These are phyloP conservation scores for Cheirogaleus medius DNA, from an alignment of 2,113 vertebrate genomes.

Conservation along the genomic window DNA sequence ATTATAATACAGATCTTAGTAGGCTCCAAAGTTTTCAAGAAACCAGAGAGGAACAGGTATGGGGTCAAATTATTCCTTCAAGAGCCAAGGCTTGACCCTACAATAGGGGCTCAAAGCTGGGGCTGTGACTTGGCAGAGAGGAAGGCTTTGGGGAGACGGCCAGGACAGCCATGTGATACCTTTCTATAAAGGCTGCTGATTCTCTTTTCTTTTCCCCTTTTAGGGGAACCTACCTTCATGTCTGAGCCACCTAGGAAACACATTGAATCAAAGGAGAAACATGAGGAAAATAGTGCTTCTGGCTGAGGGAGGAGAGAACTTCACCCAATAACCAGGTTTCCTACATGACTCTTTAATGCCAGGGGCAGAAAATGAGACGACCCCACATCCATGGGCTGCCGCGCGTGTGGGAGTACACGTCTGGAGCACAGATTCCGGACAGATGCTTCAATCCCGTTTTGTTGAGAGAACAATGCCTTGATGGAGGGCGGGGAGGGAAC, in stretches of 20 bases:
- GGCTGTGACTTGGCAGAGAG: background rate
- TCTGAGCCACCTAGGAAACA: background rate
- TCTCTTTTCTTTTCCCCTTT: background rate
- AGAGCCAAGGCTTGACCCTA: background rate
- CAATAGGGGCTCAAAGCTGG: background rate
- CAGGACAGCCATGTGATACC: background rate
- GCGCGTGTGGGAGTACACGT: background rate
- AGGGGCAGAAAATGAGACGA: background rate
- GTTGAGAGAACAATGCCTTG: background rate
- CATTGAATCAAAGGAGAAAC: background rate
- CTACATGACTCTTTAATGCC: background rate
- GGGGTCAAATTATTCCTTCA: background rate
- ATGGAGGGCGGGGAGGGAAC: background rate
- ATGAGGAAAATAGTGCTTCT: background rate
- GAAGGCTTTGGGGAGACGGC: background rate
- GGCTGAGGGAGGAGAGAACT: background rate
- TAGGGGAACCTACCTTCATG: background rate
- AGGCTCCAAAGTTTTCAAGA: background rate
- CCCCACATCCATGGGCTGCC: too few relatives aligned
- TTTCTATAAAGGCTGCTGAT: background rate
- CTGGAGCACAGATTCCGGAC: background rate
- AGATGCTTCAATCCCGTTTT: background rate
- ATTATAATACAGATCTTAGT: background rate
- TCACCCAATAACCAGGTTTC: background rate
- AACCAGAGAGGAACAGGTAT: background rate